A percentile compares a stretch with the other conserved stretches of the same genome.
Evolutionary conservation across 2,113 vertebrate genomes (phyloP).

Genomic region (Labrus mixtus): DNA sequence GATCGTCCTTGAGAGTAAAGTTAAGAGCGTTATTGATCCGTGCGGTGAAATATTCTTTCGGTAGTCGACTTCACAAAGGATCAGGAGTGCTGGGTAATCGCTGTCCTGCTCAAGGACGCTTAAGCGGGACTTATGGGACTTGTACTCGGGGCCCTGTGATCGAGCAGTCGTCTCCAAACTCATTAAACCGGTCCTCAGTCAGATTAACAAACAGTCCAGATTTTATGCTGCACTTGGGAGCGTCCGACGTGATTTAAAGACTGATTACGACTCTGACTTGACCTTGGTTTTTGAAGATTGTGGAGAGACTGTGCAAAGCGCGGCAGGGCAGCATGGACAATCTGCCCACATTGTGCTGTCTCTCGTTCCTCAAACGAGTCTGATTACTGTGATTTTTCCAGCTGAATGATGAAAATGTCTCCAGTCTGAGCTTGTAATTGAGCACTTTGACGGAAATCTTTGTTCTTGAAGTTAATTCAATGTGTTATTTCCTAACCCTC

Average conservation of each 20-base stretch:
- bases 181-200: conserved; percentile 15
- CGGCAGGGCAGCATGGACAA: conserved; percentile 9
- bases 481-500: not conserved
- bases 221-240: conserved; percentile 20
- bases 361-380: not conserved
- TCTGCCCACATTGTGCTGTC: not conserved
- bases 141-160: conserved; percentile 13
- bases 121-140: not conserved
- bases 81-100: not conserved
- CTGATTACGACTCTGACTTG: conserved; percentile 40
- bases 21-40: not conserved
- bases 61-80: not conserved
- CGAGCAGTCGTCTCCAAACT: conserved; percentile 8
- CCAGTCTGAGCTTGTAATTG: not conserved
- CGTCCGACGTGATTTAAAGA: conserved; percentile 25
- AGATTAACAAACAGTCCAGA: conserved; percentile 26
- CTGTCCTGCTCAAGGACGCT: conserved; percentile 1
- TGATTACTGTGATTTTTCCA: not conserved
- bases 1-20: not conserved
- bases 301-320: conserved; percentile 7
- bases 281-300: conserved; percentile 12
- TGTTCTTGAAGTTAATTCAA: conserved; percentile 5
- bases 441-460: not conserved
- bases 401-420: not conserved
- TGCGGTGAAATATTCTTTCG: not conserved